Conservation (phyloP, 2,113 vertebrate species). For the Cardinalis cardinalis region DNA sequence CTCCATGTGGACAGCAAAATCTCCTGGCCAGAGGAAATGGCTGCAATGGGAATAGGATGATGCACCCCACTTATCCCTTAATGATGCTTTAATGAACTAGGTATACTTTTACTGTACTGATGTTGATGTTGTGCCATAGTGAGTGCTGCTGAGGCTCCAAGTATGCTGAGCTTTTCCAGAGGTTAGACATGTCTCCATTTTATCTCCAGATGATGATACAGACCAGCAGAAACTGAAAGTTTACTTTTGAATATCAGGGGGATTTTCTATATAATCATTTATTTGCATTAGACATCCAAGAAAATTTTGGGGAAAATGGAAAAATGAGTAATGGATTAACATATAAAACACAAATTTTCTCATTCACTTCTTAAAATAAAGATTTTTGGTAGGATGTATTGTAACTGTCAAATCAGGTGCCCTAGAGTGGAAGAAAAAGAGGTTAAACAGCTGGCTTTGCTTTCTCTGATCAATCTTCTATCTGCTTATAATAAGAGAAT, state of each 20-base stretch:
- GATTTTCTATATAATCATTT: neutral
- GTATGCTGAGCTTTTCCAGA: neutral
- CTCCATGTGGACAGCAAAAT: rapidly evolving
- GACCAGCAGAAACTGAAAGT: neutral
- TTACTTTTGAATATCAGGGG: neutral
- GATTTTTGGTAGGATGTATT: neutral
- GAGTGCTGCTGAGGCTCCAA: rapidly evolving
- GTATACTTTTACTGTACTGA: rapidly evolving
- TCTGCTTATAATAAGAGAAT: neutral
- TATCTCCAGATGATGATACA: neutral
- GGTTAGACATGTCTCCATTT: neutral
- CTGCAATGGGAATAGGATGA: neutral
- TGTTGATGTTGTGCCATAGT: neutral
- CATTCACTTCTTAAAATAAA: neutral
- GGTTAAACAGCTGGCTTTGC: neutral
- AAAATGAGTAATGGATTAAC: neutral
- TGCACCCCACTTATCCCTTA: neutral
- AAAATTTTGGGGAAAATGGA: neutral
- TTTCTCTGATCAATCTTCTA: neutral
- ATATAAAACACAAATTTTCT: neutral
- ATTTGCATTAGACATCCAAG: neutral
- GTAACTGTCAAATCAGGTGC: neutral
- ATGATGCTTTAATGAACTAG: neutral
- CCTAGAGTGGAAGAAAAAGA: neutral
- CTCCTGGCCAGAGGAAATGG: neutral